These are phyloP conservation scores for Sycobia sp. DNA, from an alignment of 1,140 invertebrate genomes.

Conservation along the genomic window DNA sequence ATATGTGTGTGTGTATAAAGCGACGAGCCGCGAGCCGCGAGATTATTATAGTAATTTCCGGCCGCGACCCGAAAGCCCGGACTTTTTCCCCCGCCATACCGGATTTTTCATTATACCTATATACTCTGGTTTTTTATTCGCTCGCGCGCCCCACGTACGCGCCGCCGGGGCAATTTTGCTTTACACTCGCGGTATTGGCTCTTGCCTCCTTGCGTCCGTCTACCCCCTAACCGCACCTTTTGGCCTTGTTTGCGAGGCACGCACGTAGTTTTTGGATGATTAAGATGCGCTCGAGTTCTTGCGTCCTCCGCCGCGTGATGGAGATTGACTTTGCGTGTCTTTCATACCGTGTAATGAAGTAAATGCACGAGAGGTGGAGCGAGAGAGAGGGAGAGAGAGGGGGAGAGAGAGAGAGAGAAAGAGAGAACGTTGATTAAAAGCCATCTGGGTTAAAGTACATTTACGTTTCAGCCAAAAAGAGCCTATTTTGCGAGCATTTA, in stretches of 20 bases:
- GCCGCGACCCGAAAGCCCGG: not conserved
- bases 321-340: not conserved
- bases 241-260: not conserved
- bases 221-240: too few species aligned
- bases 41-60: slow-evolving; percentile 60
- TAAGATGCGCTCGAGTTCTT: not conserved
- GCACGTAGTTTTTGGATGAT: not conserved
- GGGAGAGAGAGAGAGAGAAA: too few species aligned
- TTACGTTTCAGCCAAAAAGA: too few species aligned
- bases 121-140: slow-evolving; percentile 24
- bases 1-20: too few species aligned
- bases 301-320: not conserved
- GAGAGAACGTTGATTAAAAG: too few species aligned
- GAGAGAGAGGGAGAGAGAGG: too few species aligned
- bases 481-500: too few species aligned
- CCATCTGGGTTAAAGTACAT: too few species aligned
- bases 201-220: not conserved
- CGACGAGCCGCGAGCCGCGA: slow-evolving; percentile 13
- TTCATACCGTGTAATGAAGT: not conserved
- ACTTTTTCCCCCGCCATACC: not conserved
- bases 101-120: slow-evolving; percentile 31
- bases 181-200: too few species aligned
- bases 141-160: not conserved
- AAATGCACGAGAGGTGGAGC: too few species aligned
- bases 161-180: too few species aligned